phyloP scores from a whole-genome alignment of 1,140 invertebrate species.

The Papilio aristodemus region DNA sequence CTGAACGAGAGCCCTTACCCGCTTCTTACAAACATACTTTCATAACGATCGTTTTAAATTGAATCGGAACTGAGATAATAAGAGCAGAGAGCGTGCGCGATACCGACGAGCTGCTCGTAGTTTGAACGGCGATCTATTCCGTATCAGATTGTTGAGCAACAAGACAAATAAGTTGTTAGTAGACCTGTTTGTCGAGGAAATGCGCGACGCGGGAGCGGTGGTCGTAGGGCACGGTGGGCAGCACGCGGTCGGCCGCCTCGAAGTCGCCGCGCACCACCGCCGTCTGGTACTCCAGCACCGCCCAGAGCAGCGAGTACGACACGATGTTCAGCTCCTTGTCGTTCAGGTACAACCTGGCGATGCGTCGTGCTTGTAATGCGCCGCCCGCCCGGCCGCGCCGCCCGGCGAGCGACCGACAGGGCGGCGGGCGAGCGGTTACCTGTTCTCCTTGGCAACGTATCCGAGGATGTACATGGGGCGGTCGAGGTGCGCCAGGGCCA shows the following conservation, averaged over 20 bases:
- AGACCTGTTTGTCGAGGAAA: conserved; percentile 98
- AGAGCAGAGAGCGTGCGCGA: not conserved
- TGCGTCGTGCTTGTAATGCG: too few relatives aligned
- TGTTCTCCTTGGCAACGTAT: conserved; percentile 98
- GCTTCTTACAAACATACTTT: too few relatives aligned
- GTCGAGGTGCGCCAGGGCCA: conserved; percentile 98
- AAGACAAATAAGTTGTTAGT: not conserved
- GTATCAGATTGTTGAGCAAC: not conserved
- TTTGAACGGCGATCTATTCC: too few relatives aligned
- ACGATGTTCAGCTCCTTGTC: conserved; percentile 99
- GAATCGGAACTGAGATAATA: too few relatives aligned
- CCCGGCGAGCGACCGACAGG: too few relatives aligned
- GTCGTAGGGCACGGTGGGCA: conserved; percentile 97
- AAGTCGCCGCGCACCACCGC: conserved; percentile 99
- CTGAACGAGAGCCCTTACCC: too few relatives aligned
- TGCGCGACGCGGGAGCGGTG: conserved; percentile 98
- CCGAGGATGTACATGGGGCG: conserved; percentile 96
- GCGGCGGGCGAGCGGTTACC: conserved; percentile 47
- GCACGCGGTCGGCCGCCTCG: conserved; percentile 95
- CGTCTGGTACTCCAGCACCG: conserved; percentile 99
- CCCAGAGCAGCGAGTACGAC: conserved; percentile 91
- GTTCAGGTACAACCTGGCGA: conserved; percentile 92
- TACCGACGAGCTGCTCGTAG: not conserved
- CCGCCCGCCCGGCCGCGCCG: too few relatives aligned
- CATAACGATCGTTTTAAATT: too few relatives aligned